phyloP scores from a whole-genome alignment of 2,113 vertebrate species.

The Clarias macrocephalus region DNA sequence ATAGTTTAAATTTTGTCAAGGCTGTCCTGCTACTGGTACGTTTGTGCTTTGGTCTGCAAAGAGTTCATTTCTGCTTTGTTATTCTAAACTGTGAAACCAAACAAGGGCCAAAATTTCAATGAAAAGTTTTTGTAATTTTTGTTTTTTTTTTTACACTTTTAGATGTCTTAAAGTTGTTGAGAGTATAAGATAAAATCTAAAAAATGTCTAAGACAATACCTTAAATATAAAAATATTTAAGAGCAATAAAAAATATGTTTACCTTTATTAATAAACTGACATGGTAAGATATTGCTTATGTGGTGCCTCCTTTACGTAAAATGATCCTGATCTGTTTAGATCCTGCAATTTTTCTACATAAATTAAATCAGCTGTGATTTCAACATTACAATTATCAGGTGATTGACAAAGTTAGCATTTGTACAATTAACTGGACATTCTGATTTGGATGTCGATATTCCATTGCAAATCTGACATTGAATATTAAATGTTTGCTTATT shows the following conservation, averaged over 20 bases:
- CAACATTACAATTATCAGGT: neutral
- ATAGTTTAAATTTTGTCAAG: neutral
- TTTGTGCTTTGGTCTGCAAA: neutral
- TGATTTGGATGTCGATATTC: neutral
- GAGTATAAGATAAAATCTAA: neutral
- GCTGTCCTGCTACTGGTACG: neutral
- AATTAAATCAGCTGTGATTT: neutral
- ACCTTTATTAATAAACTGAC: slow-evolving; percentile 10
- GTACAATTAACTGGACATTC: neutral
- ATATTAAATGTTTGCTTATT: too few relatives aligned
- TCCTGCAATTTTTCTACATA: neutral
- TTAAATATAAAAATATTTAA: neutral
- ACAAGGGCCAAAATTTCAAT: neutral
- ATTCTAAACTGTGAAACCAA: slow-evolving; percentile 18
- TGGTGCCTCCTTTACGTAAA: neutral
- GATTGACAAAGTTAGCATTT: neutral
- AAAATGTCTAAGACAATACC: neutral
- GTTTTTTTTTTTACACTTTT: neutral
- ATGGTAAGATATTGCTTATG: neutral
- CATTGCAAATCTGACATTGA: too few relatives aligned
- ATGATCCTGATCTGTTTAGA: neutral
- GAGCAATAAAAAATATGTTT: neutral
- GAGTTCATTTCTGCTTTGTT: neutral
- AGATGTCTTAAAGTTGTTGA: neutral
- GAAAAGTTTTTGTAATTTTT: neutral